Base-by-base conservation (phyloP, 2,797 vertebrate species). In the Prionace glauca region DNA sequence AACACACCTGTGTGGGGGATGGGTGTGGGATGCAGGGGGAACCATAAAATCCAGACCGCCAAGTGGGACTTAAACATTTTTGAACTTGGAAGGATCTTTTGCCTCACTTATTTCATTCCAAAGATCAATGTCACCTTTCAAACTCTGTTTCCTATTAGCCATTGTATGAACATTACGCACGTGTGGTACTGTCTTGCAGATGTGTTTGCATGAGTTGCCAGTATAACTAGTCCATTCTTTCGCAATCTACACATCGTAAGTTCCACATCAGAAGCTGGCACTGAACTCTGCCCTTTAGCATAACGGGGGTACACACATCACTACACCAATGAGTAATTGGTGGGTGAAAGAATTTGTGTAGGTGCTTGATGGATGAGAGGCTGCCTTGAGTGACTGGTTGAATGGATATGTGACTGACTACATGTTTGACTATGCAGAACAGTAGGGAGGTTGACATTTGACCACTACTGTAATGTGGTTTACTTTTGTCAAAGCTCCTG, bases 341-440 rank as follows among this genome's bases (percentile, higher is more conserved):
- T 67, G 88, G 62, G 32, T 91, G 60, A 67, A 65, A 67, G 60
- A 65, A 67, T 65, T 50, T 32, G 18, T 90, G 14, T n/a, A 41
- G 90, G 18, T 69, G 24, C n/a, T 22, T 69, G n/a, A 69, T 22
- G 36, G 18, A 65, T 92, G 90, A 92, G 18, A 92, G 67, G 69
- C 22, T 92, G 65, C n/a, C n/a, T 92, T 92, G 62, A 92, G 20
- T 24, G 81, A 84, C 81, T 84, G 81, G 7, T 84, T 84, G 36
- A 84, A 92, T 92, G 90, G n/a, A 69, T 22, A 41, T 36, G 22
- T 92, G 90, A 92, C 41, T 92, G 62, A 36, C 56, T 69, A 41
- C n/a, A 92, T 92, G 90, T 65, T 65, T 91, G 88, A 36, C 88
- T 67, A 29, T 60, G 24, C 56, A 67, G 88, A 91, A 92, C 32